Evolutionary conservation across 2,113 vertebrate species (phyloP).

Genomic region (Laticauda colubrina): DNA sequence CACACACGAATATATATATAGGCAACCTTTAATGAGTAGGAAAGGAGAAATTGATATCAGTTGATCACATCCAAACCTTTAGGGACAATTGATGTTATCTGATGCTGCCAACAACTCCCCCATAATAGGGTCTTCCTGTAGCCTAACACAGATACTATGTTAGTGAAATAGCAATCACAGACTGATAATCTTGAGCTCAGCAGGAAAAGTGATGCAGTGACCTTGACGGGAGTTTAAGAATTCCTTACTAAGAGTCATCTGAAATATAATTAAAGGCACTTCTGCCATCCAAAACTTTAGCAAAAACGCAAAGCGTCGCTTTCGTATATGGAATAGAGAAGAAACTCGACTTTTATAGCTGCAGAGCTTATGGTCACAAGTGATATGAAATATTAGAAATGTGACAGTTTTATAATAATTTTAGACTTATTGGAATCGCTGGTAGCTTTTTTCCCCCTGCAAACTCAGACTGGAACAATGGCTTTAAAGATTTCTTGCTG

Average conservation of each 20-base stretch:
- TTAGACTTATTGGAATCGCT: constrained; percentile 69
- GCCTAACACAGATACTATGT: constrained; percentile 49
- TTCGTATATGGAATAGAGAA: constrained; percentile 58
- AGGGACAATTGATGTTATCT: constrained; percentile 44
- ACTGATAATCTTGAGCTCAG: constrained; percentile 62
- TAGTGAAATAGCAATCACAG: constrained; percentile 54
- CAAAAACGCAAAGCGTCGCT: constrained; percentile 65
- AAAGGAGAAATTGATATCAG: constrained; percentile 60
- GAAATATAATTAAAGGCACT: constrained; percentile 70
- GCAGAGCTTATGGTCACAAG: constrained; percentile 73
- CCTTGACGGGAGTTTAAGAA: constrained; percentile 69
- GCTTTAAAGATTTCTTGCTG: constrained; percentile 58
- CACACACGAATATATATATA: no score
- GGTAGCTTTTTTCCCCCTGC: constrained; percentile 45
- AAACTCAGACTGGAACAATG: constrained; percentile 59
- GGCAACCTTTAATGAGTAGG: constrained; percentile 53
- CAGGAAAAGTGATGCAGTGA: constrained; percentile 61
- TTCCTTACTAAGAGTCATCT: constrained; percentile 56
- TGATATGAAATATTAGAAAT: constrained; percentile 74
- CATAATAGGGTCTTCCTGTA: constrained; percentile 48
- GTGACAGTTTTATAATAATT: constrained; percentile 76
- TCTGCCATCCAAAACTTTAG: constrained; percentile 65
- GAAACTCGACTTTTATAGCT: constrained; percentile 74
- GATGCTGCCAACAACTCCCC: constrained; percentile 24
- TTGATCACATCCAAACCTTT: constrained; percentile 50